Percentiles rank a stretch among this genome's conserved stretches.
phyloP scores from a whole-genome alignment of 2,113 vertebrate species.

The Forbesichthys agassizii region DNA sequence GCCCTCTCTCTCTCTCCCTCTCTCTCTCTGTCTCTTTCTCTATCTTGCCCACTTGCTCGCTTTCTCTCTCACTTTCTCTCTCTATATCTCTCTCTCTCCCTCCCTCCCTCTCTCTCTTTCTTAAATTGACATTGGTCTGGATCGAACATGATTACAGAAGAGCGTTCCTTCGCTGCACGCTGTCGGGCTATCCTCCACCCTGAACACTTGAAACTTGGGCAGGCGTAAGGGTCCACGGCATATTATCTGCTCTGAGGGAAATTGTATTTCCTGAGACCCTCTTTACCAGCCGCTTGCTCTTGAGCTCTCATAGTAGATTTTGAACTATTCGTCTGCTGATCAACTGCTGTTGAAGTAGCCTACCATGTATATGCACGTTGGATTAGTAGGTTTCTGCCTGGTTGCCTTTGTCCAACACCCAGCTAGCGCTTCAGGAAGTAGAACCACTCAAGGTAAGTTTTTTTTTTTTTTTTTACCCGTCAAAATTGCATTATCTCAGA shows the following conservation, averaged over 20 bases:
- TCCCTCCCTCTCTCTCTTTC: conserved; percentile 78
- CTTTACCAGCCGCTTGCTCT: conserved; percentile 33
- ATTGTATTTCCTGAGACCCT: conserved; percentile 38
- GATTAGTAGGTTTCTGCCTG: conserved; percentile 85
- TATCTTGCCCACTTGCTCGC: too few relatives aligned
- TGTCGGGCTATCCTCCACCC: conserved; percentile 58
- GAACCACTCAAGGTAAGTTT: conserved; percentile 89
- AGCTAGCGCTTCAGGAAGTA: conserved; percentile 82
- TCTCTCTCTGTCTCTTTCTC: conserved; percentile 50
- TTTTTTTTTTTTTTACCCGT: conserved; percentile 33
- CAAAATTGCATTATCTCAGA: conserved; percentile 13
- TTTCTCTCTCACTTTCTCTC: too few relatives aligned
- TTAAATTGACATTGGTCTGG: conserved; percentile 76
- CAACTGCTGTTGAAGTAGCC: conserved; percentile 55
- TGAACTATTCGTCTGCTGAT: conserved; percentile 46
- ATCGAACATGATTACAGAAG: conserved; percentile 77
- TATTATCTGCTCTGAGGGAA: conserved; percentile 46
- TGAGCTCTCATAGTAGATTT: conserved; percentile 45
- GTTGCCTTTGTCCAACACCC: conserved; percentile 86
- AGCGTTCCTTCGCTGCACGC: conserved; percentile 63
- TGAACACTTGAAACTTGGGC: conserved; percentile 64
- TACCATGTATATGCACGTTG: conserved; percentile 75
- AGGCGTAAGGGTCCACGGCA: conserved; percentile 32
- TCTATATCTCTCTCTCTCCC: conserved; percentile 58
- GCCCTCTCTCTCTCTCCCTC: conserved; percentile 76